Evolutionary conservation across 2,888 invertebrate genomes (phyloP).

Genomic region (Dichetophora obliterata): DNA sequence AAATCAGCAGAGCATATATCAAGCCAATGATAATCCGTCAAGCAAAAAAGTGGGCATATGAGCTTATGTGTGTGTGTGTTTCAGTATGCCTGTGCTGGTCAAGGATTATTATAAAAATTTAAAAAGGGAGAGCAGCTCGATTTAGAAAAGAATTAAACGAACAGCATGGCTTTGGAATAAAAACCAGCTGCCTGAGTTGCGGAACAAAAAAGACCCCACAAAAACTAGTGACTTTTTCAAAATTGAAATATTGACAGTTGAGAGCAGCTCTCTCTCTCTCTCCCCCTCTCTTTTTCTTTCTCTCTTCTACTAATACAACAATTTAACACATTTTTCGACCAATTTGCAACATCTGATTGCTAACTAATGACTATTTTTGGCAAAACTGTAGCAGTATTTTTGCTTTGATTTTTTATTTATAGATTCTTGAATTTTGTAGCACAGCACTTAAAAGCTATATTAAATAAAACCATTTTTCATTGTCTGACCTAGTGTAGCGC

Average conservation of each 20-base stretch:
- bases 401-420: not conserved
- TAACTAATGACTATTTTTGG: too few relatives aligned
- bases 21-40: slow-evolving; percentile 34
- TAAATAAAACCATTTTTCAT: too few relatives aligned
- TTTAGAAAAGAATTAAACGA: not conserved
- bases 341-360: too few relatives aligned
- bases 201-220: not conserved
- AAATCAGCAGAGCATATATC: not conserved
- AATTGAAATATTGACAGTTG: too few relatives aligned
- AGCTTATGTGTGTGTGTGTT: not conserved
- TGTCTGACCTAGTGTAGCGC: too few relatives aligned
- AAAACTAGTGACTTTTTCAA: not conserved
- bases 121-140: not conserved
- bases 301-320: too few relatives aligned
- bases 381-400: too few relatives aligned
- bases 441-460: too few relatives aligned
- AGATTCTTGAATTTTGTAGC: too few relatives aligned
- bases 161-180: slow-evolving; percentile 2
- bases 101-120: slow-evolving; percentile 26
- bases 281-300: too few relatives aligned
- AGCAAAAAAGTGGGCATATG: not conserved
- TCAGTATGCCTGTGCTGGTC: not conserved
- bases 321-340: too few relatives aligned
- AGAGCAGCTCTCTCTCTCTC: too few relatives aligned
- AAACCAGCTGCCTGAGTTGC: not conserved